phyloP scores from a whole-genome alignment of 2,888 invertebrate genomes.

The Celastrina argiolus region DNA sequence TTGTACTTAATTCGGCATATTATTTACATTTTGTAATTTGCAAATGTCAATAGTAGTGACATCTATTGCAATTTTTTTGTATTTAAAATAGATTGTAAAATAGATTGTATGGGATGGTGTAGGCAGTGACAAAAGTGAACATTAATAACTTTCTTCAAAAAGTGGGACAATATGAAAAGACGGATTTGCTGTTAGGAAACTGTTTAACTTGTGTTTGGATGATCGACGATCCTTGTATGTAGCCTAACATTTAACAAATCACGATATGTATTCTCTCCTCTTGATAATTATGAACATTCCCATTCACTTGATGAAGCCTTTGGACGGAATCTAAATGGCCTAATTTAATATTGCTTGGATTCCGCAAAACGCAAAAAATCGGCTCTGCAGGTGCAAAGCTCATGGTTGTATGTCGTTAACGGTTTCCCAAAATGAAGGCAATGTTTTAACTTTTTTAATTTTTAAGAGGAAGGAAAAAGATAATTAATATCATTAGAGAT shows the following conservation, averaged over 20 bases:
- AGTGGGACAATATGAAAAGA: too few relatives aligned
- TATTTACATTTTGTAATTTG: too few relatives aligned
- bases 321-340: background rate
- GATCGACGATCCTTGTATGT: too few relatives aligned
- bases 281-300: background rate
- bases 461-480: background rate
- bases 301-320: background rate
- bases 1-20: too few relatives aligned
- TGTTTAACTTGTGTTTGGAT: too few relatives aligned
- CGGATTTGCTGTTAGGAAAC: too few relatives aligned
- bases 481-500: background rate
- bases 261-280: background rate
- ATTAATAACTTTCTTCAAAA: too few relatives aligned
- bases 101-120: too few relatives aligned
- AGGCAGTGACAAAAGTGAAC: too few relatives aligned
- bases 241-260: background rate
- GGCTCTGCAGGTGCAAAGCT: background rate
- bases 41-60: too few relatives aligned
- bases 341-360: background rate
- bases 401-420: background rate
- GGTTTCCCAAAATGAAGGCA: background rate
- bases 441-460: background rate
- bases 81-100: too few relatives aligned
- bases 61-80: too few relatives aligned
- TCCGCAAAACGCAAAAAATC: slow-evolving; percentile 1